Percentiles rank a stretch among this genome's conserved stretches.
Conservation (phyloP, 2,113 vertebrate species). For the Nicator chloris region DNA sequence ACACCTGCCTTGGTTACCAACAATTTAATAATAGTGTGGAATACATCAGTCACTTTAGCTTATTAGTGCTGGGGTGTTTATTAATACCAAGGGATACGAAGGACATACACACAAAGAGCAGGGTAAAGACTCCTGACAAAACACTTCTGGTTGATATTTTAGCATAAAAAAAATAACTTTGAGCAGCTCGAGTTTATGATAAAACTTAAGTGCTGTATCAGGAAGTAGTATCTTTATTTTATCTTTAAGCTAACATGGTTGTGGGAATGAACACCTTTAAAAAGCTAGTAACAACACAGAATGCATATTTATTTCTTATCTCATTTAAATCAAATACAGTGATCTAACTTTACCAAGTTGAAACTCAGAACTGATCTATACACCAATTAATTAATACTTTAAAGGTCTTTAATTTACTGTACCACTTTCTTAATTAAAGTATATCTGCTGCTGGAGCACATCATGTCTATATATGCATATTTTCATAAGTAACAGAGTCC, state of each 20-base stretch:
- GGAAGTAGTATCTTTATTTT: background rate
- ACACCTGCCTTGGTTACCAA: slow-evolving; percentile 69
- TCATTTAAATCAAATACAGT: slow-evolving; percentile 43
- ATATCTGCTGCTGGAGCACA: slow-evolving; percentile 74
- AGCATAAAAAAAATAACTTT: background rate
- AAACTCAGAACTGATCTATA: slow-evolving; percentile 67
- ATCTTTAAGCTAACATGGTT: background rate
- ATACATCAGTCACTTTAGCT: slow-evolving; percentile 70
- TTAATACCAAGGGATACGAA: slow-evolving; percentile 70
- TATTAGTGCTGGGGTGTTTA: slow-evolving; percentile 64
- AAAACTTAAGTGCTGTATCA: background rate
- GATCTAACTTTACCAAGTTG: slow-evolving; percentile 63
- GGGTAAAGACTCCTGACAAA: slow-evolving; percentile 39
- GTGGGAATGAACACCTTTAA: background rate
- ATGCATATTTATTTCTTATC: background rate
- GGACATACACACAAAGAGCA: slow-evolving; percentile 63
- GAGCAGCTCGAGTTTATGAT: background rate
- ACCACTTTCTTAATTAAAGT: slow-evolving; percentile 83
- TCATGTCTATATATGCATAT: slow-evolving; percentile 78
- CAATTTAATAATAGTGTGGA: slow-evolving; percentile 72
- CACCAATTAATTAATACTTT: slow-evolving; percentile 81
- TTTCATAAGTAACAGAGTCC: slow-evolving; percentile 83
- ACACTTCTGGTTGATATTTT: slow-evolving; percentile 28
- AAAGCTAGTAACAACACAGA: background rate
- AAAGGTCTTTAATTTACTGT: slow-evolving; percentile 82